Evolutionary conservation across 2,888 invertebrate species (phyloP).

Genomic region (Brenthis daphne): DNA sequence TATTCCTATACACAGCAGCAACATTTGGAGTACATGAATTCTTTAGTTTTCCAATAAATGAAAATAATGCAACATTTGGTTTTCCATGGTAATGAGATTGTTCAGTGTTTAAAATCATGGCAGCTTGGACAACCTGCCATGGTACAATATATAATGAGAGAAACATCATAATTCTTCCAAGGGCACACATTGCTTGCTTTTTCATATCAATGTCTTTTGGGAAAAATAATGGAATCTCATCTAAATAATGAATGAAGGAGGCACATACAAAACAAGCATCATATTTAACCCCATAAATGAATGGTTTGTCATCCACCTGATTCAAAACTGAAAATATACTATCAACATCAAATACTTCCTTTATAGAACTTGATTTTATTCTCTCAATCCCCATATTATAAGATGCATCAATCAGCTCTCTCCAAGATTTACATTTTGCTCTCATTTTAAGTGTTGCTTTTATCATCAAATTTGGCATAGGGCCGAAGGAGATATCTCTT

Average conservation of each 20-base stretch:
- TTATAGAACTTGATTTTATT: slow-evolving; percentile 34
- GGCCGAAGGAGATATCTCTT: slow-evolving; percentile 16
- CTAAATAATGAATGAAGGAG: slow-evolving; percentile 39
- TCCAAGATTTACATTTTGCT: slow-evolving; percentile 39
- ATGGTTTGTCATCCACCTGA: slow-evolving; percentile 38
- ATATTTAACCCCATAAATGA: slow-evolving; percentile 42
- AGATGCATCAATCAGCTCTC: slow-evolving; percentile 40
- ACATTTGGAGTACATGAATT: slow-evolving; percentile 46
- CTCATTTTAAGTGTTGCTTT: slow-evolving; percentile 45
- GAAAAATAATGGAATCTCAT: slow-evolving; percentile 37
- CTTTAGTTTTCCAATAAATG: slow-evolving; percentile 46
- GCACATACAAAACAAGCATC: slow-evolving; percentile 42
- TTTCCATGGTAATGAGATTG: slow-evolving; percentile 4
- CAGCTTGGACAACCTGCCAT: slow-evolving; percentile 19
- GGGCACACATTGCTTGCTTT: slow-evolving; percentile 38
- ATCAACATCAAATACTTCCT: slow-evolving; percentile 40
- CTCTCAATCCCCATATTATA: slow-evolving; percentile 35
- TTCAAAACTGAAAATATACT: slow-evolving; percentile 40
- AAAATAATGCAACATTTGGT: slow-evolving; percentile 41
- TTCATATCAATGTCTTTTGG: slow-evolving; percentile 35
- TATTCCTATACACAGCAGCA: slow-evolving; percentile 38
- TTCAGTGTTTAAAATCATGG: slow-evolving; percentile 1
- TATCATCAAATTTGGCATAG: slow-evolving; percentile 29
- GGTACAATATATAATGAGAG: slow-evolving; percentile 32
- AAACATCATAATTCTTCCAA: slow-evolving; percentile 43